phyloP scores from a whole-genome alignment of 2,113 vertebrate genomes.

The Xiphophorus maculatus region DNA sequence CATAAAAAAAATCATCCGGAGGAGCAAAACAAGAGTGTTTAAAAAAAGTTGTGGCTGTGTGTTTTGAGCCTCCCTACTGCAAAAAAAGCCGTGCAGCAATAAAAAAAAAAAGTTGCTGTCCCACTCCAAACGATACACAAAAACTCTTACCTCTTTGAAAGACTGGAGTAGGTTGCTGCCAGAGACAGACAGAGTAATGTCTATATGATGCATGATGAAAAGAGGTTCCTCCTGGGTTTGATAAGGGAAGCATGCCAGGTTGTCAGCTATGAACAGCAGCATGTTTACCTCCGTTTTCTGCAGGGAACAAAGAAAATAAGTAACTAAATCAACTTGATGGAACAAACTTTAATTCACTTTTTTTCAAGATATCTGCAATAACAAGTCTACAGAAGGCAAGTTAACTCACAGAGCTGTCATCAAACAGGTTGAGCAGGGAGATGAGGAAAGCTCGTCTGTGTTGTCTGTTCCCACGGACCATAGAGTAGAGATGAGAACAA shows the following conservation, averaged over 20 bases:
- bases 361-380: background rate
- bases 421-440: conserved; percentile 96
- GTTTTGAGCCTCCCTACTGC: background rate
- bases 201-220: conserved; percentile 99
- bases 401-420: conserved; percentile 92
- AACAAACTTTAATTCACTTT: background rate
- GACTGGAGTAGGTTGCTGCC: conserved; percentile 98
- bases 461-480: conserved; percentile 97
- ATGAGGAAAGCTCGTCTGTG: conserved; percentile 95
- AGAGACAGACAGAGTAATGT: conserved; percentile 97
- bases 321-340: background rate
- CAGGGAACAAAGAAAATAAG: conserved; percentile 29
- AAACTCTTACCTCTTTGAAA: conserved; percentile 94
- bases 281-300: conserved; percentile 97
- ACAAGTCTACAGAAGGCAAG: background rate
- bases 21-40: too few relatives aligned
- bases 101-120: background rate
- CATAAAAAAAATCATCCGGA: too few relatives aligned
- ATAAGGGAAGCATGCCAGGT: conserved; percentile 97
- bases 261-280: conserved; percentile 98
- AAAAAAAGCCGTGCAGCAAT: too few relatives aligned
- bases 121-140: background rate
- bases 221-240: conserved; percentile 98
- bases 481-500: conserved; percentile 93
- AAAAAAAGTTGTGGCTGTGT: too few relatives aligned